Evolutionary conservation across 2,888 invertebrate genomes (phyloP).

Genomic region (Ashinkailepas kermadecensis): DNA sequence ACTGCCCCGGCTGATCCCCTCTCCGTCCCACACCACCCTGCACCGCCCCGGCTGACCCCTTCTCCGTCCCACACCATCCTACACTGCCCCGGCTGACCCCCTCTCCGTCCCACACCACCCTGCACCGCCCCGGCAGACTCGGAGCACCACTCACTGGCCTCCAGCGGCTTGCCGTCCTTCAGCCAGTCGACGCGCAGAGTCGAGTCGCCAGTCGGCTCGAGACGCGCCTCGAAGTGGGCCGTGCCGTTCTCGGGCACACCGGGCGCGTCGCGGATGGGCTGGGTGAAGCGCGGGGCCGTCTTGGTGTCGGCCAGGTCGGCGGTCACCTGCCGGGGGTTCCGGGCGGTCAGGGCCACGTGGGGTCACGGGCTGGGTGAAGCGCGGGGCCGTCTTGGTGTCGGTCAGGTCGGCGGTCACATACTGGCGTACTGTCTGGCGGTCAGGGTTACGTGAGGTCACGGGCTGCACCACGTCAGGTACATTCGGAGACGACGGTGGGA

Average conservation of each 20-base stretch:
- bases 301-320: constrained; percentile 66
- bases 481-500: too few relatives aligned
- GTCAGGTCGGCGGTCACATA: constrained; percentile 45
- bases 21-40: too few relatives aligned
- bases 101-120: too few relatives aligned
- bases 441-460: too few relatives aligned
- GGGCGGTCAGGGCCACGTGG: too few relatives aligned
- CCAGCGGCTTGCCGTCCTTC: constrained; percentile 80
- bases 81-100: too few relatives aligned
- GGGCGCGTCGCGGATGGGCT: constrained; percentile 69
- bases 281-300: constrained; percentile 85
- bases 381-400: constrained; percentile 85
- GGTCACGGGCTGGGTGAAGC: constrained; percentile 54
- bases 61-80: too few relatives aligned
- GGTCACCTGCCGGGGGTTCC: neutral
- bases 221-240: constrained; percentile 89
- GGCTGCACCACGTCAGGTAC: too few relatives aligned
- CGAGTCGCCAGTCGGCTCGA: constrained; percentile 87
- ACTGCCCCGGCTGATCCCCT: too few relatives aligned
- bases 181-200: constrained; percentile 86
- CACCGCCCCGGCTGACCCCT: too few relatives aligned
- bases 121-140: neutral
- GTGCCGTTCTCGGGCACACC: constrained; percentile 83
- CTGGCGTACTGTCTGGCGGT: too few relatives aligned
- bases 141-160: constrained; percentile 58